Percentiles rank a stretch among this genome's conserved stretches.
These are phyloP conservation scores for Spodoptera littoralis DNA, from an alignment of 2,888 invertebrate genomes.

Conservation along the genomic window DNA sequence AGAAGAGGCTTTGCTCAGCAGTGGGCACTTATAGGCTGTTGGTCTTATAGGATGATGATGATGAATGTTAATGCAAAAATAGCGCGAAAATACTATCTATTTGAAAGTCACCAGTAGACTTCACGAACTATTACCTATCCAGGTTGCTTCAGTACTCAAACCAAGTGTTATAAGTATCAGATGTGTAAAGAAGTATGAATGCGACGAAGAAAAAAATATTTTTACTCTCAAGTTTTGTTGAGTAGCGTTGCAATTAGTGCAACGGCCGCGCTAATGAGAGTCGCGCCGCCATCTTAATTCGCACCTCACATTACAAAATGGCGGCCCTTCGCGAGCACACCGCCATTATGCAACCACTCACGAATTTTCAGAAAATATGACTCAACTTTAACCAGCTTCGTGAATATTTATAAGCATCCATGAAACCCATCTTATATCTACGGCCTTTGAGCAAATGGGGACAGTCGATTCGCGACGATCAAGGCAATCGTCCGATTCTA, in stretches of 20 bases:
- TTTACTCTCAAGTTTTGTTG: slow-evolving; percentile 47
- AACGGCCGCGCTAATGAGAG: slow-evolving; percentile 69
- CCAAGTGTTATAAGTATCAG: slow-evolving; percentile 14
- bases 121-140: slow-evolving; percentile 6
- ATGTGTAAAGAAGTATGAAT: slow-evolving; percentile 33
- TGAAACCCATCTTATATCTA: slow-evolving; percentile 24
- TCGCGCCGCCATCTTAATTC: slow-evolving; percentile 66
- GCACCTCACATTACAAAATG: slow-evolving; percentile 67
- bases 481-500: slow-evolving; percentile 35
- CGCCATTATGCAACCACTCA: slow-evolving; percentile 53
- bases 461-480: slow-evolving; percentile 23
- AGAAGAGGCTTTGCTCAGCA: too few relatives aligned
- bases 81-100: too few relatives aligned
- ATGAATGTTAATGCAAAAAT: too few relatives aligned
- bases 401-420: slow-evolving; percentile 58
- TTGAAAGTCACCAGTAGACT: not conserved
- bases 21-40: too few relatives aligned
- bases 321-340: slow-evolving; percentile 48
- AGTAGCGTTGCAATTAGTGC: slow-evolving; percentile 70
- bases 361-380: slow-evolving; percentile 45
- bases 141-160: not conserved
- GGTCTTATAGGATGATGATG: too few relatives aligned
- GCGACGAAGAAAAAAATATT: slow-evolving; percentile 37
- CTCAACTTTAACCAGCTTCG: slow-evolving; percentile 30
- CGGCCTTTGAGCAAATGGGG: slow-evolving; percentile 1